Base-by-base conservation (phyloP, 2,113 vertebrate genomes). In the Tapirus terrestris region DNA sequence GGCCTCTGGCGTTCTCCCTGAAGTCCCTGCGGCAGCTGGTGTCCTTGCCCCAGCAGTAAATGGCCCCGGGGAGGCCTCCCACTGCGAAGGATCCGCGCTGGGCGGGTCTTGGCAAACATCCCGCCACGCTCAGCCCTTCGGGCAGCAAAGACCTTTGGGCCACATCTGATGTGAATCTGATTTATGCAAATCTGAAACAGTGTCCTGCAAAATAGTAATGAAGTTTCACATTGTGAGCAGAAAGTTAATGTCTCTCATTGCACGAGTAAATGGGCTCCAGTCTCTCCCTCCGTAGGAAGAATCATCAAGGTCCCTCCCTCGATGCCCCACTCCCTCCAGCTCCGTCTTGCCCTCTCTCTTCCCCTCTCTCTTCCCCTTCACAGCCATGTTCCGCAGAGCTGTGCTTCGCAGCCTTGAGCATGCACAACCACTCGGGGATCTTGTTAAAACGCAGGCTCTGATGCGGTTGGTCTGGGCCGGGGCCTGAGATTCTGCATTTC, bases 1-100 rank as follows among this genome's bases (percentile, higher is more conserved):
- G 0, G 45, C 58, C 68, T 68, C n/a, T 2, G 13, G 25, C 13
- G 10, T 60, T 63, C 48, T 18, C 68, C 11, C 11, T 0, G 1
- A 21, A 68, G 58, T 60, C 39, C 89, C 85, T 10, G 1, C 0
- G 3, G 53, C 43, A 63, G 31, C 29, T 5, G 31, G 11, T 25
- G 53, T 72, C 72, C 31, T 63, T 10, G 27, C 60, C 27, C 53
- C 53, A 21, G 25, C 36, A 43, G 2, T 31, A 48, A 51, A 58
- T 5, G 51, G 27, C 25, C 51, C 45, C 1, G 27, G 3, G 8
- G 31, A 39, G 3, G 21, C 31, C 31, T 53, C n/a, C 6, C 9
- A 11, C 2, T 33, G 25, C 83, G 16, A 58, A 73, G 61, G 53
- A 33, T 27, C 45, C 8, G 2, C 23, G 18, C 3, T 36, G 29